Evolutionary conservation across 2,113 vertebrate species (phyloP), one percentile per base, ranked within the genome.

Genomic region (Plectropomus leopardus): DNA sequence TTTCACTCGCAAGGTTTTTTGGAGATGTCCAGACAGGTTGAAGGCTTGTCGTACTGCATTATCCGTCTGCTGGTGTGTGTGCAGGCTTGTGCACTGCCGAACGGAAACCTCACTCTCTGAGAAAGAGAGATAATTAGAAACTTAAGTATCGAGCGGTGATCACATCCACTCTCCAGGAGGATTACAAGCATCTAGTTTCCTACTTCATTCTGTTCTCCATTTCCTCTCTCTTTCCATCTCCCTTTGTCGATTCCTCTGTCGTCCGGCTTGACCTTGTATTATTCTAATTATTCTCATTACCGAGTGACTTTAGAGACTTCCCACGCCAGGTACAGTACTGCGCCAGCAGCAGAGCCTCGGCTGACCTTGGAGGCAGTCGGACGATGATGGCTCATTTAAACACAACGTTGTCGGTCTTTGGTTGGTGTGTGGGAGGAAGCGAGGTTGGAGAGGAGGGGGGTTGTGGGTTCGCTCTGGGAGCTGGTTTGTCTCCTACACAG

Each of bases 241-340:
- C 34, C 68, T 28, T 23, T 13, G 26, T 54, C 8, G 1, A 8
- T 60, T 59, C 44, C 77, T 75, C 69, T n/a, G 30, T 57, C 8
- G 19, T 80, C 85, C 80, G 65, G 42, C 40, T 45, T 72, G 76
- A 89, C 89, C 83, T 92, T 93, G 86, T 77, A 76, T 72, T 80
- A 86, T 91, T 92, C 17, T 88, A 91, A 93, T 91, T 82, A 80
- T 67, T 78, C 81, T 91, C 83, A 86, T 91, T 76, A 82, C 72
- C 4, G 66, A 58, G 72, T n/a, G 47, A 72, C 92, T 84, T 77
- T 47, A 15, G 57, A 88, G 86, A 83, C 68, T 78, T 74, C 54
- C 47, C 51, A 21, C 36, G n/a, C 85, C 72, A 59, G 28, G 76
- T 42, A 61, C 36, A 40, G 9, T 40, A 8, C 36, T 21, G 45